Conservation (phyloP, 2,797 vertebrate species). For the Hippoglossus hippoglossus region DNA sequence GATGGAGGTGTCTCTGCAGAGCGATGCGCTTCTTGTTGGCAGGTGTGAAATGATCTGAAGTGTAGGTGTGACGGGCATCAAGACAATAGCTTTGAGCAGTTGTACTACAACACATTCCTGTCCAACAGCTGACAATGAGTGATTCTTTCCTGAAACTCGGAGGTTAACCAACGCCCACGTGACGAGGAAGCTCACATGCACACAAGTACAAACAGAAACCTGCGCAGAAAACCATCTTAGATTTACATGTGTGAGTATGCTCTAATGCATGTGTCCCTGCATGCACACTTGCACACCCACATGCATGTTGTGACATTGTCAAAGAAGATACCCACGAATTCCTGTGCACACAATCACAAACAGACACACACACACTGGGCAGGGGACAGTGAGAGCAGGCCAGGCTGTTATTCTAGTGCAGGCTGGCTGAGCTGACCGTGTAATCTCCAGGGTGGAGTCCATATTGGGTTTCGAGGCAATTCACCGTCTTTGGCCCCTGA, state of each 20-base stretch:
- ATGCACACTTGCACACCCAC: neutral
- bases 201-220: neutral
- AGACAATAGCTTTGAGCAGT: conserved; percentile 5
- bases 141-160: conserved; percentile 29
- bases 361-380: conserved; percentile 24
- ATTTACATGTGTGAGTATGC: neutral
- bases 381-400: conserved; percentile 67
- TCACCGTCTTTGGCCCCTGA: conserved; percentile 71
- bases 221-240: neutral
- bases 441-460: conserved; percentile 86
- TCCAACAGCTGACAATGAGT: conserved; percentile 36
- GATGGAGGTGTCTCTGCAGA: neutral
- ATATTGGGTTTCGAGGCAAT: conserved; percentile 83
- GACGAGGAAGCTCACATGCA: conserved; percentile 4
- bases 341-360: no score
- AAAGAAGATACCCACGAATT: no score
- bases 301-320: neutral
- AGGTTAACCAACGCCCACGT: conserved; percentile 9
- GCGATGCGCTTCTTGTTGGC: conserved; percentile 3
- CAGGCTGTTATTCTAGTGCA: conserved; percentile 83
- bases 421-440: conserved; percentile 76
- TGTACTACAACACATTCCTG: conserved; percentile 40
- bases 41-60: conserved; percentile 17
- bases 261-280: neutral
- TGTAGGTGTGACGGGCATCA: conserved; percentile 30